Base-by-base conservation (phyloP, 2,888 invertebrate species). In the Calliphora vomitoria region DNA sequence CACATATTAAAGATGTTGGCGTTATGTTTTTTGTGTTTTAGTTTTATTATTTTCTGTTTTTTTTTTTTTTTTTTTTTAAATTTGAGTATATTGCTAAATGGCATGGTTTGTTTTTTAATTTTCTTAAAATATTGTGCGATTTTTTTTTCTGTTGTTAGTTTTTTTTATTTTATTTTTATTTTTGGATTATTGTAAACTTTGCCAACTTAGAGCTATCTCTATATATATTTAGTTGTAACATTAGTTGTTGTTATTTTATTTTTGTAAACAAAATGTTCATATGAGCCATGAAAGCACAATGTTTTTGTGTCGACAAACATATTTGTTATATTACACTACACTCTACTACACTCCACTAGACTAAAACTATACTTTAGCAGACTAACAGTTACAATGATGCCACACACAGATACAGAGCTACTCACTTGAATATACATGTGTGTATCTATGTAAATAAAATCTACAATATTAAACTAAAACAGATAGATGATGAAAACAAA, bases 221-320 rank as follows among this genome's bases (percentile, higher is more conserved):
- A 47, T 41, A 25, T 20, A 38, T 44, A 79, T 79, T n/a, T 69
- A 79, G 79, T 69, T 69, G 53, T 35, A 50, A 55, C 47, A 71
- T 66, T 83, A 62, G 58, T 85, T 58, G 75, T 82, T 80, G 20
- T 62, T 38, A 35, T 35, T 35, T 35, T 69, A 53, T 74, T 50
- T 53, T 47, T 35, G 6, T 25, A 53, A 60, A 25, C n/a, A 58
- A 69, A 62, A 58, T 58, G 74, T 38, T 82, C 74, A 69, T 69
- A 74, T 74, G 55, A 83, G 78, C 64, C 68, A 81, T 71, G 47
- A 72, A 31, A 82, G 71, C 55, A 75, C 53, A 80, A 71, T 71
- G 78, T 85, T 88, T 82, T 80, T 80, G 66, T 85, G 82, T 85
- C 80, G 87, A 85, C 82, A 69, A 88, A 80, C 86, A 88, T 88